Base-by-base conservation (phyloP, 2,888 invertebrate genomes). In the Latrodectus elegans region DNA sequence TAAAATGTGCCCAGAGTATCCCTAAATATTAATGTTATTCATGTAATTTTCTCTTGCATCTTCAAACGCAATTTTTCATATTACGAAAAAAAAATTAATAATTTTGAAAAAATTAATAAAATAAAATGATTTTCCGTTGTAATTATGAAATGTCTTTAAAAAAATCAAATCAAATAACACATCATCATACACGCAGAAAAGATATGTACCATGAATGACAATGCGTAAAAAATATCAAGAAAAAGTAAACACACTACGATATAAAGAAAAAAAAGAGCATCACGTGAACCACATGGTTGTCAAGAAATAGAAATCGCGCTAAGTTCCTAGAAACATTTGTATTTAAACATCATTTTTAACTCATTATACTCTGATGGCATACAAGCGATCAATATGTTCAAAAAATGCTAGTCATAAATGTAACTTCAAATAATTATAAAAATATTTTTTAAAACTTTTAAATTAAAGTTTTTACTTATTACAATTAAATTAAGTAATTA, bases 321-420 rank as follows among this genome's bases (percentile, higher is more conserved):
- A 55, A 49, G 65, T 22, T 60, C 51, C 38, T 49, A 51, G 12
- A 71, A 49, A 49, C 15, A 38, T 38, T 71, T 26, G 49, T 15
- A 73, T 9, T 26, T 72, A 51, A 65, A 78, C 52, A 55, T 55
- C 70, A 60, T 60, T 38, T 12, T 55, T 73, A 26, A 60, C 53
- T 52, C 60, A 75, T 70, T 38, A 76, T 60, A 74, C 64, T 74
- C 26, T 52, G 73, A 65, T 49, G 52, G 60, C 77, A 65, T 75
- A 65, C 64, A 77, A 53, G 49, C 86, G 86, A 86, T 86, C 86
- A 86, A 86, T 86, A 86, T 81, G 77, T 76, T 86, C 72, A 81
- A 81, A 76, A 55, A n/a, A 60, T 77, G 65, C 65, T 71, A 52
- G 51, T 70, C 81, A 81, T 71, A 73, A 73, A 76, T 81, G 71